A percentile compares a stretch with the other conserved stretches of the same genome.
Evolutionary conservation across 2,113 vertebrate genomes (phyloP).

Genomic region (Sialia sialis): DNA sequence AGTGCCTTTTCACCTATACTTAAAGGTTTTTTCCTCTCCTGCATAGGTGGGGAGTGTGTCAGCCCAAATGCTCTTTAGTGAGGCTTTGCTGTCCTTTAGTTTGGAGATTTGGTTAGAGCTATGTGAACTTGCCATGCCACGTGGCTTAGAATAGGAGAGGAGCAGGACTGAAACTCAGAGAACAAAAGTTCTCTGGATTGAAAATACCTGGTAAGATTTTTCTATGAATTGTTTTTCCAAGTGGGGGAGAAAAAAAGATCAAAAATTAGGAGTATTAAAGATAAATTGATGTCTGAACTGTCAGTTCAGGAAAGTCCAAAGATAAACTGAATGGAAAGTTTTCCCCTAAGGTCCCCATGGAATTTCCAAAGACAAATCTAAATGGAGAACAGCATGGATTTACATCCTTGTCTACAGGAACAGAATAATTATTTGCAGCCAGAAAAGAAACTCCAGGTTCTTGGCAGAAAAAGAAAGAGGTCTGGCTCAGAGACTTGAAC

Average conservation of each 20-base stretch:
- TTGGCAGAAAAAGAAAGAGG: conserved; percentile 29
- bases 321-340: conserved; percentile 49
- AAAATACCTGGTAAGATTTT: not conserved
- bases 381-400: conserved; percentile 42
- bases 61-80: not conserved
- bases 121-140: rapidly evolving
- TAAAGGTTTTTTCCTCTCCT: not conserved
- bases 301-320: conserved; percentile 35
- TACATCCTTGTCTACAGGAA: conserved; percentile 48
- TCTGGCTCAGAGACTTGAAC: not conserved
- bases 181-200: not conserved
- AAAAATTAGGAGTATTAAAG: conserved; percentile 40
- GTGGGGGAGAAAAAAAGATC: not conserved
- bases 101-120: not conserved
- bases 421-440: conserved; percentile 43
- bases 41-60: not conserved
- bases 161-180: not conserved
- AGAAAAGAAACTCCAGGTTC: conserved; percentile 42
- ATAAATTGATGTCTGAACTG: conserved; percentile 36
- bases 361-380: conserved; percentile 47
- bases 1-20: not conserved
- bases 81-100: not conserved
- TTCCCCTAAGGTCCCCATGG: conserved; percentile 35
- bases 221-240: conserved; percentile 7
- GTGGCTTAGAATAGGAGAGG: not conserved